Conservation (phyloP, 2,113 vertebrate genomes). For the Channa maculata region DNA sequence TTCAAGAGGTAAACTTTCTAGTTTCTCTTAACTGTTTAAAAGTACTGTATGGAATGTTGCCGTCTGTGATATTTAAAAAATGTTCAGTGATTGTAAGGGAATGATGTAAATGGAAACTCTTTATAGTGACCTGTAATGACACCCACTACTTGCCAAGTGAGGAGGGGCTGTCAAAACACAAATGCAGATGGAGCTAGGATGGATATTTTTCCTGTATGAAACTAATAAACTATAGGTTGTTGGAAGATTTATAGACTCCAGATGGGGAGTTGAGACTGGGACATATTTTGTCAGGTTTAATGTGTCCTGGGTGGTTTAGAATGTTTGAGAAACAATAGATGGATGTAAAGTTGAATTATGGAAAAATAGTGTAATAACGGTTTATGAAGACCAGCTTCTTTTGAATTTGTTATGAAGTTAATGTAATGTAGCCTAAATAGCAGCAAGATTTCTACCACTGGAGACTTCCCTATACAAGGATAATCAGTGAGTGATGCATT, state of each 20-base stretch:
- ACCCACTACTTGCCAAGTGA: not conserved
- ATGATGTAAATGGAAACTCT: not conserved
- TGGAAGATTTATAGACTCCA: conserved; percentile 5
- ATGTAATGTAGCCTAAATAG: too few species aligned
- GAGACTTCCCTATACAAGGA: too few species aligned
- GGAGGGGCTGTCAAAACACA: not conserved
- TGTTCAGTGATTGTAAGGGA: conserved; percentile 20
- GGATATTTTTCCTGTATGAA: not conserved
- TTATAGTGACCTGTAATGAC: conserved; percentile 1
- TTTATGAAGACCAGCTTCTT: too few species aligned
- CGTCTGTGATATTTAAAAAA: conserved; percentile 35
- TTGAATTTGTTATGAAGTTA: too few species aligned
- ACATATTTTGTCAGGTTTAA: not conserved
- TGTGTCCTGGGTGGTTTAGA: not conserved
- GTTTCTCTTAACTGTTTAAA: not conserved
- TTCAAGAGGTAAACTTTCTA: not conserved
- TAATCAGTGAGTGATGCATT: too few species aligned
- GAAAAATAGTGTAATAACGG: not conserved
- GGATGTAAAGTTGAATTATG: not conserved
- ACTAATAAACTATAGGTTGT: not conserved
- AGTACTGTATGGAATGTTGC: not conserved
- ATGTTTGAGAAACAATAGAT: conserved; percentile 9
- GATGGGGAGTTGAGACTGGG: conserved; percentile 1
- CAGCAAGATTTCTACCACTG: too few species aligned
- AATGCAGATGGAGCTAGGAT: not conserved